Base-by-base conservation (phyloP, 1,140 invertebrate species). In the Apis florea region DNA sequence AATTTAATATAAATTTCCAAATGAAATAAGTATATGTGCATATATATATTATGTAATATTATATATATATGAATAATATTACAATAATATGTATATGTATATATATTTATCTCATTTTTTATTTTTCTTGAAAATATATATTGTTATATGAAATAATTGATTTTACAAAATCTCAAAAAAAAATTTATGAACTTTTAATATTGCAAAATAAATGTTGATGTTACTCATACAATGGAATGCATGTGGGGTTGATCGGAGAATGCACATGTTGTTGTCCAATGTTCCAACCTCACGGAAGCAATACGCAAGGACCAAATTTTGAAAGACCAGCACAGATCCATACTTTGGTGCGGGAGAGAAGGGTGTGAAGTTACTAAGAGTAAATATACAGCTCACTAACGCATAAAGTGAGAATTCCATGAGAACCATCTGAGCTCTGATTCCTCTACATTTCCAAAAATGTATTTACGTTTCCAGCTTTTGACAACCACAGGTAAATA, bases 401-500 rank as follows among this genome's bases (percentile, higher is more conserved):
- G 82, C 87, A 89, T 87, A 88, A 86, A 92, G 90, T 92, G 92
- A 93, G 92, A 93, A 92, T 93, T 90, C 91, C 90, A 91, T 90
- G 92, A 91, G 90, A 93, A 93, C 93, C 92, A 93, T 93, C 93
- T 92, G 93, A 93, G 92, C 92, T 92, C 92, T 93, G 93, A 93
- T 93, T 93, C 93, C 93, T 93, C 92, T 93, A 93, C 93, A 93
- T 93, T 93, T 91, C 91, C 89, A 90, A 91, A 93, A 93, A 93
- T 92, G 90, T 92, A 92, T 93, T 93, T 93, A 92, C 91, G 93
- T 93, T 93, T 93, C 91, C 93, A 93, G 91, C 92, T 89, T 86
- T 92, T 92, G 83, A 84, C 88, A 84, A 82, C 84, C 89, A 92
- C 91, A 93, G 92, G 93, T 93, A 93, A 93, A 89, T 93, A 90